Evolutionary conservation across 2,113 vertebrate species (phyloP).

Genomic region (Percopsis transmontana): DNA sequence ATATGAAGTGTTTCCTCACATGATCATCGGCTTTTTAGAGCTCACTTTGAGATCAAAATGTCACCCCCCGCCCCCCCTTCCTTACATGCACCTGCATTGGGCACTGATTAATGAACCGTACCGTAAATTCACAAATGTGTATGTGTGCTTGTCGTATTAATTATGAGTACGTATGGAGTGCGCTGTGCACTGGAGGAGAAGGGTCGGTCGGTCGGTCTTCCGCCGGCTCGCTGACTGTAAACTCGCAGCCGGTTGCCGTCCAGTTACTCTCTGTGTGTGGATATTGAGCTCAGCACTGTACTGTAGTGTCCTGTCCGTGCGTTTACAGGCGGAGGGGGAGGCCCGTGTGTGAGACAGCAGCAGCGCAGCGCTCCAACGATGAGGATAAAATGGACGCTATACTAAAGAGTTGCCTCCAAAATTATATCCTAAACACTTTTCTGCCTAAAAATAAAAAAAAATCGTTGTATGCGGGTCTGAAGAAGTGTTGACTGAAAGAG

Average conservation of each 20-base stretch:
- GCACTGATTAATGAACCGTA: slow-evolving; percentile 34
- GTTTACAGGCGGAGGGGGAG: slow-evolving; percentile 17
- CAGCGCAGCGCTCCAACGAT: slow-evolving; percentile 11
- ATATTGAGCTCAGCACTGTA: slow-evolving; percentile 34
- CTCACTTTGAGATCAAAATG: slow-evolving; percentile 10
- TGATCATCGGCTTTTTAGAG: slow-evolving; percentile 2
- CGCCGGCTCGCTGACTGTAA: no score
- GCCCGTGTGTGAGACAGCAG: no score
- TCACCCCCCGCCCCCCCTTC: slow-evolving; percentile 7
- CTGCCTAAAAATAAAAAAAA: no score
- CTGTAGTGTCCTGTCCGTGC: slow-evolving; percentile 14
- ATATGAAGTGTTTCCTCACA: not conserved
- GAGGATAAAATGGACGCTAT: slow-evolving; percentile 1
- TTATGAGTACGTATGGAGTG: slow-evolving; percentile 45
- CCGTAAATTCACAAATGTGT: slow-evolving; percentile 47
- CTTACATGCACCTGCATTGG: slow-evolving; percentile 15
- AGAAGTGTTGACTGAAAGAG: no score
- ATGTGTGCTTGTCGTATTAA: slow-evolving; percentile 40
- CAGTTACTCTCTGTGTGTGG: slow-evolving; percentile 33
- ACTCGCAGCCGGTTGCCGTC: slow-evolving; percentile 30
- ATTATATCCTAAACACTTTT: no score
- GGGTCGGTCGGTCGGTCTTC: no score
- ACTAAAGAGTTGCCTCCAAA: not conserved
- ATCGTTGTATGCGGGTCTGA: no score
- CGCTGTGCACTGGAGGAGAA: slow-evolving; percentile 31